Percentiles rank a stretch among this genome's conserved stretches.
phyloP scores from a whole-genome alignment of 2,888 invertebrate genomes.

The Oxyteleia sp. region DNA sequence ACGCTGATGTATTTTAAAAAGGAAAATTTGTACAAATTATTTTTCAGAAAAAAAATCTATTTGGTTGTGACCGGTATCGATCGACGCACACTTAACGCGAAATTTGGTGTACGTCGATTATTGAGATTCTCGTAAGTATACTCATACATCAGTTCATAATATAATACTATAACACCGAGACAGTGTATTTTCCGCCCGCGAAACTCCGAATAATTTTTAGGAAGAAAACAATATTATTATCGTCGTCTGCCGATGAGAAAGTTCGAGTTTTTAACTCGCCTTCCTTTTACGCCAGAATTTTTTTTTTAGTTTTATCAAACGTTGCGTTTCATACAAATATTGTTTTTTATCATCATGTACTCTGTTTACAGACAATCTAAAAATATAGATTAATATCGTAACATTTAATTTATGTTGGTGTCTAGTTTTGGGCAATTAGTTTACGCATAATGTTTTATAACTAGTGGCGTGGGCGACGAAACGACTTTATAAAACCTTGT shows the following conservation, averaged over 20 bases:
- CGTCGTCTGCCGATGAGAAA: not conserved
- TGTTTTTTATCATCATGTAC: conserved; percentile 9
- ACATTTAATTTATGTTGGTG: conserved; percentile 73
- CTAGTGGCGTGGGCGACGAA: conserved; percentile 22
- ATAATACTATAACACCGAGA: conserved; percentile 25
- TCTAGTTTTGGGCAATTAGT: conserved; percentile 70
- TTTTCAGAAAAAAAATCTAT: too few relatives aligned
- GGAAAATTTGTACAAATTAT: too few relatives aligned
- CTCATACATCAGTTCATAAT: conserved; percentile 50
- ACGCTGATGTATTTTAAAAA: too few relatives aligned
- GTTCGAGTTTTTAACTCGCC: not conserved
- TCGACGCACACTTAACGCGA: conserved; percentile 22
- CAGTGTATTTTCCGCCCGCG: not conserved
- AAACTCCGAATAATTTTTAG: not conserved
- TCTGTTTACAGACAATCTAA: conserved; percentile 57
- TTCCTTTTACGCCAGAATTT: conserved; percentile 1
- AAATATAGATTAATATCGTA: conserved; percentile 69
- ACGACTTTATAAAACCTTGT: not conserved
- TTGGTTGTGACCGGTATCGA: conserved; percentile 14
- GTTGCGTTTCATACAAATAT: conserved; percentile 48
- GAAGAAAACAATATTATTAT: conserved; percentile 19
- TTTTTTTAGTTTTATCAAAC: conserved; percentile 33
- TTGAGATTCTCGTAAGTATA: conserved; percentile 64
- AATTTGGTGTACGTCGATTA: conserved; percentile 60
- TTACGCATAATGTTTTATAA: conserved; percentile 47